phyloP scores from a whole-genome alignment of 2,113 vertebrate genomes.

The Jacana jacana region DNA sequence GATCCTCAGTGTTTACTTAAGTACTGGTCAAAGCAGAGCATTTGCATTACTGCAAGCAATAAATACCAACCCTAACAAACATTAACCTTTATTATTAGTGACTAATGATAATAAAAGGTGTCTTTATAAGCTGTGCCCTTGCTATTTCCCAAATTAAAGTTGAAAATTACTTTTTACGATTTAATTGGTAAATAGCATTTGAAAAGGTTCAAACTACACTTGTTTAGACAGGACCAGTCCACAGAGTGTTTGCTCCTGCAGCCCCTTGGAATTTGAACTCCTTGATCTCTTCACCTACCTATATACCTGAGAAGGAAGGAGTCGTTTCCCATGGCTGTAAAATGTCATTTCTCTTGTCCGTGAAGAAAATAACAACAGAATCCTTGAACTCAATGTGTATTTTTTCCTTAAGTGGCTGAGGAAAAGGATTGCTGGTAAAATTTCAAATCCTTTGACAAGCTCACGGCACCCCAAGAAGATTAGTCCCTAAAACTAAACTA shows the following conservation, averaged over 20 bases:
- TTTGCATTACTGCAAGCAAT: neutral
- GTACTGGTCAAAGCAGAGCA: neutral
- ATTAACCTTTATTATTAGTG: slow-evolving; percentile 50
- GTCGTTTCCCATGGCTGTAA: neutral
- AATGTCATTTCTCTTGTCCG: neutral
- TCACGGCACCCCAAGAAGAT: neutral
- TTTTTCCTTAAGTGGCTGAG: neutral
- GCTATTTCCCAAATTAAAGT: neutral
- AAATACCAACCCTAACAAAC: slow-evolving; percentile 49
- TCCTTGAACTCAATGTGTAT: neutral
- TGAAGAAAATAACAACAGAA: neutral
- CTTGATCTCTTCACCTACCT: neutral
- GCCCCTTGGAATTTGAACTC: slow-evolving; percentile 34
- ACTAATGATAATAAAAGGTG: neutral
- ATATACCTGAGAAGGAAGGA: neutral
- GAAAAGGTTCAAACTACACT: slow-evolving; percentile 27
- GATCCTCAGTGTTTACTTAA: neutral
- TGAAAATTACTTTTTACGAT: slow-evolving; percentile 50
- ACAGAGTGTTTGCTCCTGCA: neutral
- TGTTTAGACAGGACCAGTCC: neutral
- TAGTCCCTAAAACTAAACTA: neutral
- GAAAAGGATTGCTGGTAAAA: neutral
- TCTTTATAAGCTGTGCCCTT: neutral
- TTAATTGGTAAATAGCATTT: slow-evolving; percentile 10
- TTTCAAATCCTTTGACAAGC: neutral